Evolutionary conservation across 2,888 invertebrate genomes (phyloP), one percentile per base, ranked within the genome.

Genomic region (Strigamia maritima): DNA sequence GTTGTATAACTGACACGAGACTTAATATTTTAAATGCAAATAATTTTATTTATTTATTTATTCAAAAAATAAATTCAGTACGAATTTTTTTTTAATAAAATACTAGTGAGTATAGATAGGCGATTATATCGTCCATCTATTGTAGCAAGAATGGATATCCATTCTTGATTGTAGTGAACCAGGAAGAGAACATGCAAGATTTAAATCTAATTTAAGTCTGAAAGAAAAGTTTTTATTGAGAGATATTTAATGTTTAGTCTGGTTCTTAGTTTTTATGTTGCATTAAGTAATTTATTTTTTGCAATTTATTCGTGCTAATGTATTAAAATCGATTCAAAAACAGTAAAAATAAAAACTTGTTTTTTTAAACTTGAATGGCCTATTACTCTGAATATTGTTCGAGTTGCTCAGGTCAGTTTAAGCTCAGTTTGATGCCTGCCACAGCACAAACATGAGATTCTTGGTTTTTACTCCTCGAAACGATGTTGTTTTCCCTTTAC

Each of bases 351-450:
- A 60, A 60, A 24, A 60, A 60, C 60, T 60, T 60, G 60, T 60
- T 60, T 60, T 60, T 60, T 60, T 60, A 60, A 60, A 60, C 60
- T 60, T 60, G 60, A 60, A 60, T 60, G 60, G 60, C 60, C 60
- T 60, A n/a, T n/a, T n/a, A 60, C 60, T 60, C 60, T 60, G 60
- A 60, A 19, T 60, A 10, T 19, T 60, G n/a, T 60, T 60, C 8
- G 24, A 19, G 60, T 19, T 60, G 60, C 60, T 60, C 24, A 60
- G 60, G 60, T 60, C 60, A 60, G 60, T 60, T 60, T 60, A 60
- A 22, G 60, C 60, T 60, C 60, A 60, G 60, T 60, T 60, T 22
- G 60, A 22, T 16, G 22, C 22, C n/a, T 8, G 19, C 22, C 24
- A 24, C 60, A 8, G 60, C 10, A 16, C 60, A 19, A 24, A 60